These are phyloP conservation scores for Mesochorus sp. DNA, from an alignment of 2,888 invertebrate species.

Conservation along the genomic window DNA sequence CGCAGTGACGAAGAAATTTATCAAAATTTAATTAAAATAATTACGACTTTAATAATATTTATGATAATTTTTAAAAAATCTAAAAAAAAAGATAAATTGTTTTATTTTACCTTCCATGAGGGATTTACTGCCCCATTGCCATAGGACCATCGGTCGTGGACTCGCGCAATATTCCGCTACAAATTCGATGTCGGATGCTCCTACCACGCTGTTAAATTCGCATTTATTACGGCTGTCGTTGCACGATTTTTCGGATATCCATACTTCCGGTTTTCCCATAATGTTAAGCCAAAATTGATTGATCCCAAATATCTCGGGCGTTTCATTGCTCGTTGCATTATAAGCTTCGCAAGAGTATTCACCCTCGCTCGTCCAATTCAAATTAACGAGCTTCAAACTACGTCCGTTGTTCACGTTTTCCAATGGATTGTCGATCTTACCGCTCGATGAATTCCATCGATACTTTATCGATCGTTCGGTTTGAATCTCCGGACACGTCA, in stretches of 20 bases:
- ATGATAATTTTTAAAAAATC: not conserved
- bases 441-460: constrained; percentile 81
- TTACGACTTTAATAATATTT: not conserved
- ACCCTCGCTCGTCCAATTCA: constrained; percentile 84
- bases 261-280: constrained; percentile 80
- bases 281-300: constrained; percentile 76
- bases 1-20: too few relatives aligned
- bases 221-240: constrained; percentile 69
- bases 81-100: too few relatives aligned
- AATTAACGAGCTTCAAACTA: constrained; percentile 82
- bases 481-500: constrained; percentile 84
- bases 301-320: constrained; percentile 76
- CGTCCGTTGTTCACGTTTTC: constrained; percentile 72
- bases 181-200: constrained; percentile 77
- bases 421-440: constrained; percentile 77
- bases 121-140: constrained; percentile 94
- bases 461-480: constrained; percentile 84
- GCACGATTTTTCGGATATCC: constrained; percentile 72
- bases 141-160: constrained; percentile 91
- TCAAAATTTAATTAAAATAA: not conserved
- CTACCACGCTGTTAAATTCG: constrained; percentile 78
- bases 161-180: constrained; percentile 78
- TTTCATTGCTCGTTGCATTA: constrained; percentile 83
- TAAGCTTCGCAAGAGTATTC: constrained; percentile 84
- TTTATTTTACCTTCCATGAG: constrained; percentile 78